Evolutionary conservation across 64 coral and sea anemone species (phyloP), one percentile per base, ranked within the genome.

Genomic region (Montipora cactus): DNA sequence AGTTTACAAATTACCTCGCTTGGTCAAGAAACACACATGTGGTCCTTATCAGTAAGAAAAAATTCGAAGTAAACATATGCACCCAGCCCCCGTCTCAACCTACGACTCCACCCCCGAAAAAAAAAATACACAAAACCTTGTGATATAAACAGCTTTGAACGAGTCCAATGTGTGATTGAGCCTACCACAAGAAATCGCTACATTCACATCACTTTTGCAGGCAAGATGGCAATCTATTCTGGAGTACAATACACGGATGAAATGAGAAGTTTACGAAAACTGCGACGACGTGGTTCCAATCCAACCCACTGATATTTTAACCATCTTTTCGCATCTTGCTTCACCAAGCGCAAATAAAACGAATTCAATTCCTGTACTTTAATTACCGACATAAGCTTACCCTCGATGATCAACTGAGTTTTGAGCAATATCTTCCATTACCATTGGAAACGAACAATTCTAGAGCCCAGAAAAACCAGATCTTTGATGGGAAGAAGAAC

Each of bases 361-460:
- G 53, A 81, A 44, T 37, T 59, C 51, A 7, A 76, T 10, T 67
- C 25, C 0, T 8, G 9, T 44, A 19, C 25, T 28, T 66, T 44
- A 8, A 67, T 68, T 0, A 46, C 6, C 25, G 59, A 84, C 12
- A 67, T 67, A 7, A n/a, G 67, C 81, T 8, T 68, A 84, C 81
- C 81, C 81, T 20, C 81, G 81, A 18, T 84, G 81, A n/a, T 84
- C 81, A 84, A 59, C 44, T 3, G 81, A 8, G 44, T 59, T 84
- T 61, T 47, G 81, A 67, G 19, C 7, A 46, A 16, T 84, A 3
- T 84, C 81, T 47, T 67, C 81, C 81, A 84, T 84, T 12, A 14
- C 61, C 10, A 8, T 21, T 37, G 59, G 5, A 47, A 44, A 67
- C 37, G 44, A 45, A 47, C 46, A 47, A 47, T 28, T 10, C 4